Conservation (phyloP, 2,113 vertebrate species). For the Mohoua ochrocephala region DNA sequence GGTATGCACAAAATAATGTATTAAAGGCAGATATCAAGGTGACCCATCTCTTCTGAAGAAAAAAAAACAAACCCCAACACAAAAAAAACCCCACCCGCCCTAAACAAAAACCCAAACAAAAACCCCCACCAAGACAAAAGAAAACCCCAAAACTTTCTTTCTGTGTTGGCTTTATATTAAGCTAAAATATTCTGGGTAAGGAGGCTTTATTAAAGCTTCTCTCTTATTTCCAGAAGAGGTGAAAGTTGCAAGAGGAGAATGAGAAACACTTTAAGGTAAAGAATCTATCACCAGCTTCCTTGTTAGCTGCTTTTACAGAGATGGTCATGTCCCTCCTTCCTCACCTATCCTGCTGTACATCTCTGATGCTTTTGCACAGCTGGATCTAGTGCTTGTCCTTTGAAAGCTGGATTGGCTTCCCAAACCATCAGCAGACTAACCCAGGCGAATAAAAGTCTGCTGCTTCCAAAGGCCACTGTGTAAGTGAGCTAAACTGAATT, state of each 20-base stretch:
- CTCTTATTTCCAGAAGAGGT: neutral
- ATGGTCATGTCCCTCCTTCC: neutral
- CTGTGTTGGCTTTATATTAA: neutral
- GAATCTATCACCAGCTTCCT: neutral
- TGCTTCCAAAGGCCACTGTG: neutral
- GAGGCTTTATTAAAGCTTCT: neutral
- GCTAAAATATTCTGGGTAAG: neutral
- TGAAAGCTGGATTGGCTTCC: neutral
- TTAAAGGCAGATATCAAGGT: neutral
- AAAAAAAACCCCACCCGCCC: fast-evolving
- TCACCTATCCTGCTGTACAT: neutral
- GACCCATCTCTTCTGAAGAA: neutral
- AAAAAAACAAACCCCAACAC: neutral
- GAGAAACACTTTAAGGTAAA: neutral
- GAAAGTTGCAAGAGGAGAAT: neutral
- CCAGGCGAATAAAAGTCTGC: neutral
- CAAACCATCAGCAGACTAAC: neutral
- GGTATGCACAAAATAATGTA: neutral
- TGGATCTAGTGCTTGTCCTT: neutral
- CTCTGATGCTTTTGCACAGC: neutral
- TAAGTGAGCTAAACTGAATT: neutral
- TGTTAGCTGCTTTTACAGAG: neutral
- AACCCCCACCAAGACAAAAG: neutral
- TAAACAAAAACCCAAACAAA: neutral
- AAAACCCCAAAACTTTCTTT: neutral